Base-by-base conservation (phyloP, 2,113 vertebrate genomes). In the Scophthalmus maximus region DNA sequence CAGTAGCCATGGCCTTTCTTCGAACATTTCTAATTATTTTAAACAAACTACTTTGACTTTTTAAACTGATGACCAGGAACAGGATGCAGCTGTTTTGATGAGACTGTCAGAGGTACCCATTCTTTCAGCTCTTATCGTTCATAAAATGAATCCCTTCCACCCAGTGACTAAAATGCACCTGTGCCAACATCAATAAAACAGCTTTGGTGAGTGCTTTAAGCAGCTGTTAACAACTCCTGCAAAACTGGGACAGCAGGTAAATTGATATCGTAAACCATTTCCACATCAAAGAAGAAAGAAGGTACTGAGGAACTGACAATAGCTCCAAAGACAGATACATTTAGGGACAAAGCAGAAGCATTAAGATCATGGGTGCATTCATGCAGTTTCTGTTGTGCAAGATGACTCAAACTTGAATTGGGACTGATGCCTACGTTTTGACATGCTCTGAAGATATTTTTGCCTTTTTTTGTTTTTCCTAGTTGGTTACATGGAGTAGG, bases 171-270 rank as follows among this genome's bases (percentile, higher is more conserved):
- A 22, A 23, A 17, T n/a, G 44, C 83, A 84, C 71, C 76, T 83
- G 64, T 44, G 73, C 70, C 46, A 6, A 23, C n/a, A n/a, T 68
- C 66, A 47, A 79, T 77, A 73, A 69, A 70, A 66, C 65, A 76
- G 78, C 78, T 76, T 77, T n/a, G 49, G 44, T 30, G 34, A 69
- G 51, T 34, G 67, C 68, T 84, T 70, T 47, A 82, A 80, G 63
- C 88, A 87, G 83, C 70, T 84, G 83, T 56, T 74, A 80, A 78
- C 73, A 63, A 20, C 74, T 65, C 27, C 56, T 22, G 58, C 56
- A 76, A 40, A 84, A 83, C 72, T 75, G 32, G 65, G 51, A 73
- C 84, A 82, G 84, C 76, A 81, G 89, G 84, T 72, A 73, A 80
- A 88, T 58, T 61, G 76, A 77, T 73, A 78, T 61, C 20, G 26